Evolutionary conservation across 2,797 vertebrate species (phyloP), one percentile per base, ranked within the genome.

Genomic region (Rhyacichthys aspro): DNA sequence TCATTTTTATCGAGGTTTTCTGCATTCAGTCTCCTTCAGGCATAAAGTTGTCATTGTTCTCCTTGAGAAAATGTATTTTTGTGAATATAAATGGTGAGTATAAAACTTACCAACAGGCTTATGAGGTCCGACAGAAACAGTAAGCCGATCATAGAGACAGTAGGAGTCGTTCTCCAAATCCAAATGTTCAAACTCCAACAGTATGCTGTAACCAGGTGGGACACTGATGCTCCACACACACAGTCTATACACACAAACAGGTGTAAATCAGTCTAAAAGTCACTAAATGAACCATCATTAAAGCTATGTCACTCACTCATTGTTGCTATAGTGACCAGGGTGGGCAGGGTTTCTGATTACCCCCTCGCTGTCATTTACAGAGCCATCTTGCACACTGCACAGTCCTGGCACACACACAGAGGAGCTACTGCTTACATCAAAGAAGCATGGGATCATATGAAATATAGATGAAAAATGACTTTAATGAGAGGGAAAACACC

Each of bases 201-300:
- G 69, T 37, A 93, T 67, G 0, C 86, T 74, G 50, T 76, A 85
- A 43, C 81, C 82, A 48, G 85, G 79, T 59, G 91, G 85, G 43
- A 83, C 89, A 23, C 38, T 11, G 0, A 96, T 60, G 5, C 70
- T 90, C 94, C 95, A 96, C 23, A 88, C 43, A 79, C 92, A 94
- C 42, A 89, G 52, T 70, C 94, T 96, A 33, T 4, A 59, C 15
- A 19, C 23, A 65, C 6, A 70, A 16, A 11, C 2, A 28, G 11
- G 33, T 15, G 19, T 45, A 45, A 28, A 5, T 28, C 23, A 28
- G 23, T 28, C 9, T 45, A 17, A 16, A 38, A 38, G 12, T 28
- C 11, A 36, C 37, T 44, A 3, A 36, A 36, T 8, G 7, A 33
- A 8, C 18, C 16, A 14, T 28, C 9, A 16, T 19, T 0, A 10